A percentile compares a stretch with the other conserved stretches of the same genome.
Conservation (phyloP, 2,888 invertebrate species). For the Galerucella pusilla region DNA sequence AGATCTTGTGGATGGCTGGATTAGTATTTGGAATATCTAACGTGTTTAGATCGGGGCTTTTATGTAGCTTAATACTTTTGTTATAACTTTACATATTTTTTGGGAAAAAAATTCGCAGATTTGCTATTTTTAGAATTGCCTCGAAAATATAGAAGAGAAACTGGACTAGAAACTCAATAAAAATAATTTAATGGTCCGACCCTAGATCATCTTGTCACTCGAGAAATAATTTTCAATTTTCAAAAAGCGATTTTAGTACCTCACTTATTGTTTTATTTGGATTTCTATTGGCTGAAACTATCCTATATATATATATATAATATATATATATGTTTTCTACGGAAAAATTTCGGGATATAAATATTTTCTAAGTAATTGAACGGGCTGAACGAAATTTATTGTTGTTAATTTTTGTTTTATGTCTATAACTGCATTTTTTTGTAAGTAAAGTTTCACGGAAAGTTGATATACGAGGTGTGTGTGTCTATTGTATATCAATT, state of each 20-base stretch:
- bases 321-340: conserved; percentile 21
- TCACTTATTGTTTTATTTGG: conserved; percentile 44
- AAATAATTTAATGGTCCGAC: conserved; percentile 35
- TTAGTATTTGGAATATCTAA: no score
- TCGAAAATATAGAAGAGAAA: neutral
- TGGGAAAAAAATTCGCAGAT: no score
- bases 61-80: no score
- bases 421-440: no score
- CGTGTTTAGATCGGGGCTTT: no score
- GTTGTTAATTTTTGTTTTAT: no score
- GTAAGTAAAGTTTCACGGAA: no score
- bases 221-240: conserved; percentile 49
- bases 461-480: no score
- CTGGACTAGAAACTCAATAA: conserved; percentile 16
- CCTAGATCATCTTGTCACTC: conserved; percentile 45
- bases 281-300: conserved; percentile 44
- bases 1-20: no score
- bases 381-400: neutral
- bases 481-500: no score
- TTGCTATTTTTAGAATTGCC: no score
- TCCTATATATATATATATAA: conserved; percentile 7
- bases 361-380: conserved; percentile 34
- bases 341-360: conserved; percentile 29
- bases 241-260: conserved; percentile 46
- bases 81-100: no score